Percentiles rank a stretch among this genome's conserved stretches.
These are phyloP conservation scores for Turritopsis dohrnii DNA, from an alignment of 30 jellyfish, hydroid and myxozoan genomes.

Conservation along the genomic window DNA sequence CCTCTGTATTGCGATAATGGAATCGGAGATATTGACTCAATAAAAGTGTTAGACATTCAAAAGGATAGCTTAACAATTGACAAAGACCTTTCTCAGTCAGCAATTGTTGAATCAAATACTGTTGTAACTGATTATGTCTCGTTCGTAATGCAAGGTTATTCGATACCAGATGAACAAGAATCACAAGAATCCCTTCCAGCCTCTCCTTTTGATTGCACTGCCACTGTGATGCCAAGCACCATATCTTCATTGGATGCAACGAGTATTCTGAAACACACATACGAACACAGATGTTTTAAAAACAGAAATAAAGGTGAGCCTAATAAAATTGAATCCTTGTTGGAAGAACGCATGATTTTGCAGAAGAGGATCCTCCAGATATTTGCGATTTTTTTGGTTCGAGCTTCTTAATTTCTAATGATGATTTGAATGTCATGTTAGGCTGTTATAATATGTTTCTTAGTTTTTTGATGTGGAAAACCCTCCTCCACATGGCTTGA, in stretches of 20 bases:
- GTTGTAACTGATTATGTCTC: conserved; percentile 19
- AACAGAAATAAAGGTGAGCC: conserved; percentile 16
- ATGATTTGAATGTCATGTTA: too few species aligned
- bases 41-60: not conserved
- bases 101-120: not conserved
- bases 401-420: too few species aligned
- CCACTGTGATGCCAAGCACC: conserved; percentile 29
- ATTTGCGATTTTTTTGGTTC: too few species aligned
- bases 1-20: too few species aligned
- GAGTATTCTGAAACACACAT: conserved; percentile 6
- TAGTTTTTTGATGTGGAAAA: too few species aligned
- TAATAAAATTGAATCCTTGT: not conserved
- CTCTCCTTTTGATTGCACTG: conserved; percentile 37
- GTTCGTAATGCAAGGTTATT: conserved; percentile 32
- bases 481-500: too few species aligned
- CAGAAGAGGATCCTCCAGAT: too few species aligned
- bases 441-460: too few species aligned
- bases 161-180: conserved; percentile 24
- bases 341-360: too few species aligned
- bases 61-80: not conserved
- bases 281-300: conserved; percentile 37
- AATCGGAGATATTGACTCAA: not conserved
- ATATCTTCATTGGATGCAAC: not conserved
- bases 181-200: conserved; percentile 26
- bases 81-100: not conserved